Evolutionary conservation across 2,113 vertebrate genomes (phyloP).

Genomic region (Bucco capensis): DNA sequence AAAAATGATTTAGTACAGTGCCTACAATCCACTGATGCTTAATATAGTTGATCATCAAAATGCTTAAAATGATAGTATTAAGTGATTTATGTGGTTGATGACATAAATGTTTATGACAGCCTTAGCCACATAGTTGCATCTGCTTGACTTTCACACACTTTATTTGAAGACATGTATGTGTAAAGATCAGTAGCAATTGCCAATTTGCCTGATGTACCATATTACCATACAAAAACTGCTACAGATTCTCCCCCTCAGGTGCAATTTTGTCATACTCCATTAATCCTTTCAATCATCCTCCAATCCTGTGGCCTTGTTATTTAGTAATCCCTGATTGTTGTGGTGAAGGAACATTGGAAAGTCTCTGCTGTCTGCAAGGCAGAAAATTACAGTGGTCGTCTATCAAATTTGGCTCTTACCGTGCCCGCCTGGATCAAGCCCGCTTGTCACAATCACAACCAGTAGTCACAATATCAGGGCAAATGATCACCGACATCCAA

Average conservation of each 20-base stretch:
- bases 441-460: constrained; percentile 45
- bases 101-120: constrained; percentile 57
- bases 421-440: constrained; percentile 63
- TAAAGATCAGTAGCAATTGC: constrained; percentile 59
- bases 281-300: constrained; percentile 82
- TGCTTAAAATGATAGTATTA: constrained; percentile 37
- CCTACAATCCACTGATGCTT: neutral
- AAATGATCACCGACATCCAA: constrained; percentile 57
- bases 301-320: constrained; percentile 54
- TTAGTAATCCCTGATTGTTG: constrained; percentile 83
- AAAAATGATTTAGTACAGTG: constrained; percentile 27
- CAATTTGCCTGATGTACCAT: constrained; percentile 51
- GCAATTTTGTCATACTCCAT: constrained; percentile 85
- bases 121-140: constrained; percentile 29
- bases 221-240: constrained; percentile 75
- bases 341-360: constrained; percentile 81
- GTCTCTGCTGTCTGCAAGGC: constrained; percentile 76
- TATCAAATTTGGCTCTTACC: constrained; percentile 61
- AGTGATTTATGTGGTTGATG: constrained; percentile 29
- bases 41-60: neutral
- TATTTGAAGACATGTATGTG: constrained; percentile 49
- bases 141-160: constrained; percentile 43
- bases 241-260: constrained; percentile 79
- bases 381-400: constrained; percentile 74
- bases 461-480: constrained; percentile 40